phyloP scores from a whole-genome alignment of 2,113 vertebrate genomes.

The Melanerpes aurifrons region DNA sequence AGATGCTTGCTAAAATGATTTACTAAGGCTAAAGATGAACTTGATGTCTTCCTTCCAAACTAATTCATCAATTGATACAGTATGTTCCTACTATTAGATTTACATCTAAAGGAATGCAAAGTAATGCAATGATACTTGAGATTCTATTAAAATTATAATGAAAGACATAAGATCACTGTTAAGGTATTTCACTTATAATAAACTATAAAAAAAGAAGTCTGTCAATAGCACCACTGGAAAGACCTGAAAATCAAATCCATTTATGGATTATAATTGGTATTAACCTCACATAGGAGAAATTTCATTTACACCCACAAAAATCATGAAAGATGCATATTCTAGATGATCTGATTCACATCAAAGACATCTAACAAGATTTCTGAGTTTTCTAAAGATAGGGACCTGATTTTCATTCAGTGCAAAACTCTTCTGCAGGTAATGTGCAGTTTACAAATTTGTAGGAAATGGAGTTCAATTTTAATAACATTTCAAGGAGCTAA shows the following conservation, averaged over 20 bases:
- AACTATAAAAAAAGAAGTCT: not conserved
- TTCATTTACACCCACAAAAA: not conserved
- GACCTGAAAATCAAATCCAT: not conserved
- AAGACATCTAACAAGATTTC: not conserved
- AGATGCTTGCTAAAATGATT: not conserved
- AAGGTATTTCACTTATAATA: not conserved
- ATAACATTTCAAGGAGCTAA: not conserved
- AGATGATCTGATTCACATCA: not conserved
- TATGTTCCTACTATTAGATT: not conserved
- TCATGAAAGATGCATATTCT: not conserved
- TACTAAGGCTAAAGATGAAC: not conserved
- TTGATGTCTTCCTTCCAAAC: not conserved
- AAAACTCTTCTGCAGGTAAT: not conserved
- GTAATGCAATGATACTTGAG: not conserved
- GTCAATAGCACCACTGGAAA: not conserved
- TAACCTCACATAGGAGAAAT: not conserved
- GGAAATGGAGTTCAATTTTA: not conserved
- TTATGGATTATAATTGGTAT: not conserved
- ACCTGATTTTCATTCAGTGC: not conserved
- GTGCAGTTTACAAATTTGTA: not conserved
- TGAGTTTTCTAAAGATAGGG: not conserved
- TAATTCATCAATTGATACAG: not conserved
- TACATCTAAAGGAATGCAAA: not conserved
- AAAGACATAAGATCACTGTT: not conserved
- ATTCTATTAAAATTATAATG: not conserved